phyloP scores from a whole-genome alignment of 2,797 vertebrate genomes.

The Corythornis leucogaster region DNA sequence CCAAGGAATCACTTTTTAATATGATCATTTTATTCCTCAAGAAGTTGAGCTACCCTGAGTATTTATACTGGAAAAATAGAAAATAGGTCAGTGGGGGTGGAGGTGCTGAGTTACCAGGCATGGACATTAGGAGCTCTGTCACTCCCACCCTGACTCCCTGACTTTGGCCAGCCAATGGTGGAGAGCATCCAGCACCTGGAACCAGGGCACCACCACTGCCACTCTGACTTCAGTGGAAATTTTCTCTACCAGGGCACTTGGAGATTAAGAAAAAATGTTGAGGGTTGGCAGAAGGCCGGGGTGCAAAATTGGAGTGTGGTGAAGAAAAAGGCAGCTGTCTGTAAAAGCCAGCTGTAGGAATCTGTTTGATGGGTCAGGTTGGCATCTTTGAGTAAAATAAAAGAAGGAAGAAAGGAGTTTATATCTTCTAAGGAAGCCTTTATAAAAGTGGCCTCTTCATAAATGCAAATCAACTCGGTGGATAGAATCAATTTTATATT shows the following conservation, averaged over 20 bases:
- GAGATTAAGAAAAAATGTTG: conserved; percentile 66
- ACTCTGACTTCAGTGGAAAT: conserved; percentile 46
- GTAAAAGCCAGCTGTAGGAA: conserved; percentile 7
- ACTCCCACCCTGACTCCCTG: not conserved
- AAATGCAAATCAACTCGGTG: not conserved
- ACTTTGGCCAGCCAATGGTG: not conserved
- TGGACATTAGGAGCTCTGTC: conserved; percentile 18
- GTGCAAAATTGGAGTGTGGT: not conserved
- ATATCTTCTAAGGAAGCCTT: not conserved
- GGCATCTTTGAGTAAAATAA: conserved; percentile 9
- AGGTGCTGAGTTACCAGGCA: not conserved
- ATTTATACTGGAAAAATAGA: conserved; percentile 19
- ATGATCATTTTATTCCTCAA: not conserved
- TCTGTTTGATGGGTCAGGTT: conserved; percentile 16
- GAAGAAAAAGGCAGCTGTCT: conserved; percentile 54
- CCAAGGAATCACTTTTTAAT: conserved; percentile 1
- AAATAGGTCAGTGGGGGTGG: conserved; percentile 19
- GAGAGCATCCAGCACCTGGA: not conserved
- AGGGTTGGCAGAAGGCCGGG: conserved; percentile 33
- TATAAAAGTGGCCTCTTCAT: not conserved
- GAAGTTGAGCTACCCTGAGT: not conserved
- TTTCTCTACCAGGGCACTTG: not conserved
- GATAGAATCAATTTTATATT: conserved; percentile 21
- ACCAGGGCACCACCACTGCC: not conserved
- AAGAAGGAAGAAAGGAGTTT: not conserved